Evolutionary conservation across 2,113 vertebrate species (phyloP), one percentile per base, ranked within the genome.

Genomic region (Leptosomus discolor): DNA sequence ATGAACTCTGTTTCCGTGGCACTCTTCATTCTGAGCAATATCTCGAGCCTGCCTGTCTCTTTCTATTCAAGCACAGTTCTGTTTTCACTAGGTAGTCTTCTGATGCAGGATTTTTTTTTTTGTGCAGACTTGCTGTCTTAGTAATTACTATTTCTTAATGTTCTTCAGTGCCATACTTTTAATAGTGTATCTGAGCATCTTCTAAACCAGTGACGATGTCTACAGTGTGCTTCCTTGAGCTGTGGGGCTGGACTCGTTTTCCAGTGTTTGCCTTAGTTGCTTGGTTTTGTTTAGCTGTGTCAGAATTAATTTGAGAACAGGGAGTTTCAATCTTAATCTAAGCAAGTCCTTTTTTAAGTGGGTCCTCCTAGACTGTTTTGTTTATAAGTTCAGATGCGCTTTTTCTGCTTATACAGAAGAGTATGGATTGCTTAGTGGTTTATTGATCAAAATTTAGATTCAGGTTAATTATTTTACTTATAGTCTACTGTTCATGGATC

Each of bases 1-100:
- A 0, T 51, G 23, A 88, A 5, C 45, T 70, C 34, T 45, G n/a
- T 71, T 88, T 68, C 20, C 71, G 17, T 60, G 48, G 16, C 22
- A 54, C 2, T 54, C 22, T 58, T 63, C 0, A 0, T 85, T 68
- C 58, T 32, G 20, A 34, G 32, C 4, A 15, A 14, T 48, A 27
- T 45, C 43, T 54, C 64, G 43, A 58, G 18, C 30, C 13, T 45
- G 29, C 58, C 17, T 70, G 41, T 58, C 14, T 81, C 58, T n/a
- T 45, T 12, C 41, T 92, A 51, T 75, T 64, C 29, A 78, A 45
- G 39, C 39, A 56, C 53, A 48, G 24, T 24, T 77, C 43, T 26
- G 17, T 53, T 58, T 90, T 85, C 24, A 13, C 24, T 73, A 12
- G 37, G 7, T 73, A 58, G 24, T 48, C 46, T 75, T 61, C 46